Base-by-base conservation (phyloP, 2,113 vertebrate genomes). In the Vireo altiloquus region DNA sequence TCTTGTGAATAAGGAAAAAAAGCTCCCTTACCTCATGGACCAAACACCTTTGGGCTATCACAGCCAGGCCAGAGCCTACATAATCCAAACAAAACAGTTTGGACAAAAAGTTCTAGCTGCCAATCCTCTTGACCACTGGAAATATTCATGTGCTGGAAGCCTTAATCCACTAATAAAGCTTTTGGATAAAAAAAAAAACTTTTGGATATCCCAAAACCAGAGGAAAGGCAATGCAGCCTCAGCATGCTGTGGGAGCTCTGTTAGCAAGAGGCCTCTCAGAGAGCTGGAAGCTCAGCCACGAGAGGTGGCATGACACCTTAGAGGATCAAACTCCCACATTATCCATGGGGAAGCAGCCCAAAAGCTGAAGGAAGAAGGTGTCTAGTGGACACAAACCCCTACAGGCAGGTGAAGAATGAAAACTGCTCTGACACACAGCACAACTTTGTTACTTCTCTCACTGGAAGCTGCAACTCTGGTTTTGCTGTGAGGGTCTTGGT, bases 271-370 rank as follows among this genome's bases (percentile, higher is more conserved):
- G 37, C 12, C 24, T 13, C 33, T 15, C 22, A 50, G 22, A 74
- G 15, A 53, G 18, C 46, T 47, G 27, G 30, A 64, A 72, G 50
- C 50, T 81, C 59, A 42, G n/a, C 13, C 6, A 17, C 4, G 9
- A 65, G 22, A 81, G 33, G 13, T 6, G 4, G 3, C 9, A 9
- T 0, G 3, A 63, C 44, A 80, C 8, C 10, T 28, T 8, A 11
- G n/a, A 61, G 25, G 18, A 40, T n/a, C 52, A 72, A 72, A 86
- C 21, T 52, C 13, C 53, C 49, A 23, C 6, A 5, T 49, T 10
- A 69, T 6, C 57, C 46, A 7, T 3, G 10, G 46, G 23, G 22
- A 82, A 35, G 25, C 15, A 81, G 54, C 63, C n/a, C 52, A 46
- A 30, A 50, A 54, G 53, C 56, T 74, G 71, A 44, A 81, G 57